phyloP scores from a whole-genome alignment of 2,888 invertebrate genomes.

The Xylophagus ater region DNA sequence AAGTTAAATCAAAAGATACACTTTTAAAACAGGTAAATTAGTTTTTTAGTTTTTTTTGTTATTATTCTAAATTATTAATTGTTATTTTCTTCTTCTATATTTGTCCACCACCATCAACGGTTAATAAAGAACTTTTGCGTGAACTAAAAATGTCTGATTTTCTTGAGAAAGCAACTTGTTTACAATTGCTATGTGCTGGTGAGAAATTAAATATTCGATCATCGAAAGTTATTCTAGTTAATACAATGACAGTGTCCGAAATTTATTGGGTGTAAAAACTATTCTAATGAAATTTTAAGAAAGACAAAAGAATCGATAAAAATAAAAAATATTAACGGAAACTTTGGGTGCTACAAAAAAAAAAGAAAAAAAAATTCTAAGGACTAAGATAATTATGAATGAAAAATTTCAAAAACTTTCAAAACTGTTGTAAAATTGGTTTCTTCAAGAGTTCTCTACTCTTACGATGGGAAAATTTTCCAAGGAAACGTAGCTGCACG shows the following conservation, averaged over 20 bases:
- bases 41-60: neutral
- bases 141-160: slow-evolving; percentile 73
- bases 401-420: no score
- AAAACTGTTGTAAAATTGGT: no score
- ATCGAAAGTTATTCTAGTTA: slow-evolving; percentile 69
- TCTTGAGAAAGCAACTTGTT: slow-evolving; percentile 66
- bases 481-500: no score
- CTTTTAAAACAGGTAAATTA: slow-evolving; percentile 51
- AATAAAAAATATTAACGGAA: no score
- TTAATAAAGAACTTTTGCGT: slow-evolving; percentile 40
- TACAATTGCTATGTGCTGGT: slow-evolving; percentile 64
- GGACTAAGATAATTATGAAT: no score
- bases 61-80: neutral
- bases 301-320: no score
- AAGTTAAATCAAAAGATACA: slow-evolving; percentile 72
- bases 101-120: slow-evolving; percentile 29
- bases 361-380: no score
- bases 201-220: slow-evolving; percentile 70
- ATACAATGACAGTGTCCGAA: slow-evolving; percentile 75
- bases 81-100: slow-evolving; percentile 25
- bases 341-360: no score
- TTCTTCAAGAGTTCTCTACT: no score
- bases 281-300: slow-evolving; percentile 54
- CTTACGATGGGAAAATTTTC: no score
- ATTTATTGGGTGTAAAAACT: slow-evolving; percentile 70